Percentiles rank a stretch among this genome's conserved stretches.
These are phyloP conservation scores for Coenonympha arcania DNA, from an alignment of 2,888 invertebrate species.

Conservation along the genomic window DNA sequence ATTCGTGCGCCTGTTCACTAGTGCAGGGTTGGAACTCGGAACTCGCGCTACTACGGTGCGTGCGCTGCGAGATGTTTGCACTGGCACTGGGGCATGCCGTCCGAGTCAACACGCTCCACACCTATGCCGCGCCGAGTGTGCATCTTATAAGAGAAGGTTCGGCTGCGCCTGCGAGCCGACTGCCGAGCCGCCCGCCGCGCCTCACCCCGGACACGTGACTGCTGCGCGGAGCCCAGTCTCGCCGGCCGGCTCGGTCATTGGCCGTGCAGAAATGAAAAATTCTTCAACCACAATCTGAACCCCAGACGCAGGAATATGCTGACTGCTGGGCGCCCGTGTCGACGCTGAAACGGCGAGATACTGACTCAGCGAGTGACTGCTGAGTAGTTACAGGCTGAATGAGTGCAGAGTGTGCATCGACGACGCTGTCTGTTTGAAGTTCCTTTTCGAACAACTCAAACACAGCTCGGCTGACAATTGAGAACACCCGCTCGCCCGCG, in stretches of 20 bases:
- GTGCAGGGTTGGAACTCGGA: constrained; percentile 36
- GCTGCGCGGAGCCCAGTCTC: constrained; percentile 57
- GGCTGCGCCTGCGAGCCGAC: no score
- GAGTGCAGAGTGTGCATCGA: constrained; percentile 13
- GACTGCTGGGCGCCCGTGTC: no score
- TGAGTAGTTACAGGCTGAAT: constrained; percentile 21
- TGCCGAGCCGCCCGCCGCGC: constrained; percentile 64
- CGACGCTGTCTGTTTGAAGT: constrained; percentile 29
- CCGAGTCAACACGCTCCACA: constrained; percentile 63
- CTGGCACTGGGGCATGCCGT: constrained; percentile 64
- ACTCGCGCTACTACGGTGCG: constrained; percentile 49
- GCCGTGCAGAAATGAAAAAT: constrained; percentile 61
- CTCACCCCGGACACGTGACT: constrained; percentile 75
- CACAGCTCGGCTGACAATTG: constrained; percentile 44
- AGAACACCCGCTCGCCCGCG: constrained; percentile 38
- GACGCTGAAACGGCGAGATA: no score
- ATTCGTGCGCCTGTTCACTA: constrained; percentile 57
- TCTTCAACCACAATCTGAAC: constrained; percentile 49
- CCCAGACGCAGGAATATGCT: constrained; percentile 57
- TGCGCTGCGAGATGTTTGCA: constrained; percentile 42
- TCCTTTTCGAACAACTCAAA: constrained; percentile 46
- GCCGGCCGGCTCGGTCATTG: constrained; percentile 70
- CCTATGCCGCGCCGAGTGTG: constrained; percentile 68
- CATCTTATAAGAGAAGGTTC: constrained; percentile 72
- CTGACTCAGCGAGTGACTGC: constrained; percentile 35